These are phyloP conservation scores for Hydrozoanthus gracilis DNA, from an alignment of 92 coral and sea anemone genomes.

Conservation along the genomic window DNA sequence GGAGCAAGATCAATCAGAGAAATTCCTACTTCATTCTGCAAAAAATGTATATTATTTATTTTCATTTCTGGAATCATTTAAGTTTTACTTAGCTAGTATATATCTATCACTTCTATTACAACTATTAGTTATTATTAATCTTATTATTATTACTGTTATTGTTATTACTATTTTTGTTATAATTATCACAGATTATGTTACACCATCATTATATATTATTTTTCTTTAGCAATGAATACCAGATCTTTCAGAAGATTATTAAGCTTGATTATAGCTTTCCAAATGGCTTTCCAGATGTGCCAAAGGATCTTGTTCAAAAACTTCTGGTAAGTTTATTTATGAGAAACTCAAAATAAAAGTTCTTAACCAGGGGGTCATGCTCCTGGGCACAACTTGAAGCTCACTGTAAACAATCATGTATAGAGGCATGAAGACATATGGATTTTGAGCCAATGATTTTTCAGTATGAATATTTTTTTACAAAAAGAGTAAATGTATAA, in stretches of 20 bases:
- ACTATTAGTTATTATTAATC: no score
- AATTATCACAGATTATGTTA: not conserved
- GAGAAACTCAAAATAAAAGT: not conserved
- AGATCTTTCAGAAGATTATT: slow-evolving; percentile 93
- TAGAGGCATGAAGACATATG: no score
- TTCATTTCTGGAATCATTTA: not conserved
- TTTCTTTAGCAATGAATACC: slow-evolving; percentile 89
- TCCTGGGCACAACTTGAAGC: no score
- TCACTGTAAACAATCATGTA: no score
- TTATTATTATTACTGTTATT: not conserved
- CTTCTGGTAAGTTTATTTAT: slow-evolving; percentile 72
- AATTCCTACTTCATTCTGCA: no score
- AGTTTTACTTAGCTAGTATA: not conserved
- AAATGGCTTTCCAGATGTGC: slow-evolving; percentile 87
- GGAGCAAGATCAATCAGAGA: no score
- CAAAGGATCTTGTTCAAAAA: slow-evolving; percentile 87
- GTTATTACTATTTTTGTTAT: not conserved
- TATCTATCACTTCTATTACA: no score
- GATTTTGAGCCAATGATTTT: no score
- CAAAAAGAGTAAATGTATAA: no score
- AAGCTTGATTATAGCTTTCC: slow-evolving; percentile 92
- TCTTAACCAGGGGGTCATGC: no score
- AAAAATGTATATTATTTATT: no score
- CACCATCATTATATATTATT: not conserved
- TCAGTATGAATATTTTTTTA: no score